phyloP scores from a whole-genome alignment of 2,797 vertebrate genomes.

The Muraenolepis orangiensis region DNA sequence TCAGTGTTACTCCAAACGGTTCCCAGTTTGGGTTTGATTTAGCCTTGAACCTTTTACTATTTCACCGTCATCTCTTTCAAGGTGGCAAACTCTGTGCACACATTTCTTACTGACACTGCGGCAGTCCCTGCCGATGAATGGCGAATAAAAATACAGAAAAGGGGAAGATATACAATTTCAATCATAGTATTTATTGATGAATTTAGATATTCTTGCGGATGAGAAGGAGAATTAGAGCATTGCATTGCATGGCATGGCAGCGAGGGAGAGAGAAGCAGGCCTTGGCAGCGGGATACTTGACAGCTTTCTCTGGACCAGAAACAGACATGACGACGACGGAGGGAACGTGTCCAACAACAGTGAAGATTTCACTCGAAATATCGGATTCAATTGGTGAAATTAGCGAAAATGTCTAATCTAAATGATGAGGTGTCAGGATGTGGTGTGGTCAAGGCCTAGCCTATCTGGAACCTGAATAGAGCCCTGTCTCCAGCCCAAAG shows the following conservation, averaged over 20 bases:
- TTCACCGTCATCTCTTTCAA: not conserved
- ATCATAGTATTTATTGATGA: not conserved
- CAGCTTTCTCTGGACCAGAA: not conserved
- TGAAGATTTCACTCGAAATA: not conserved
- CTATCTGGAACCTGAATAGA: not conserved
- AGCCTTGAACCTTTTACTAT: not conserved
- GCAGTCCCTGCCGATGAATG: not conserved
- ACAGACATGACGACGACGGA: not conserved
- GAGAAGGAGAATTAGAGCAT: not conserved
- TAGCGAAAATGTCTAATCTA: not conserved
- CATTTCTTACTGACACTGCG: not conserved
- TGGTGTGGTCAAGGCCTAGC: not conserved
- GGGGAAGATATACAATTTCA: not conserved
- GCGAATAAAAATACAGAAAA: not conserved
- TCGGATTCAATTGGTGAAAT: not conserved
- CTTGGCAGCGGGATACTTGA: not conserved
- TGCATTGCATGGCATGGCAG: not conserved
- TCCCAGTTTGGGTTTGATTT: not conserved
- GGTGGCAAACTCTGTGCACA: not conserved
- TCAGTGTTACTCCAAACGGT: not conserved
- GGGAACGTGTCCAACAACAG: not conserved
- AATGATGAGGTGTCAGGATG: not conserved
- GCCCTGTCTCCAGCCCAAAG: not conserved
- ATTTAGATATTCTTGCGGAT: not conserved
- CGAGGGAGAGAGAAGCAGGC: not conserved